Base-by-base conservation (phyloP, 2,888 invertebrate genomes). In the Maniola hyperantus region DNA sequence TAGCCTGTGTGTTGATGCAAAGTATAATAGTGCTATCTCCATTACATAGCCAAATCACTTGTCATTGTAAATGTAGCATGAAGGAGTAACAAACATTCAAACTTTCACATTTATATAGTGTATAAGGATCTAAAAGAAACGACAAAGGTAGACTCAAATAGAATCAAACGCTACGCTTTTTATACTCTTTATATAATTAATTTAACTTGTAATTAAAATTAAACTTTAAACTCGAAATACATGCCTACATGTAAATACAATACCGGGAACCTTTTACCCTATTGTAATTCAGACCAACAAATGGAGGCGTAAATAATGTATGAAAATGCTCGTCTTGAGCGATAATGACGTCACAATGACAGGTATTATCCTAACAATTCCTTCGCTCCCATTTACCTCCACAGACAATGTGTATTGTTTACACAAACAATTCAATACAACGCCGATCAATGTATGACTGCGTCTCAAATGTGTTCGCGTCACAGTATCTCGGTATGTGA, bases 371-470 rank as follows among this genome's bases (percentile, higher is more conserved):
- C 67, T 69, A 70, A 68, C 72, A 72, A 72, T 70, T 73, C 69
- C 66, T 67, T 65, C 68, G 68, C 67, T 64, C 76, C 74, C 74
- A 73, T 76, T 77, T 78, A 71, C 67, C 69, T 73, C 66, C 64
- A 66, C 71, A 72, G 66, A 72, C 72, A 74, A 71, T 73, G 71
- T 74, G 77, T 77, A 77, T 82, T 84, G 78, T 83, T 79, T 81
- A 78, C 77, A 73, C 65, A 77, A 79, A 78, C 73, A 75, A 73
- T 75, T 69, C 75, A 68, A 71, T 69, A 72, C 73, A 72, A 71
- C 71, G 71, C 74, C 81, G 82, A 83, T 87, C 86, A 85, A 87
- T 84, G 83, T 81, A 84, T 82, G 83, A 82, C 79, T 79, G 69
- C 74, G 78, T 79, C 78, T 81, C 74, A 71, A 77, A 79, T 73